Evolutionary conservation across 1,140 invertebrate genomes (phyloP), one percentile per base, ranked within the genome.

Genomic region (Gryllus bimaculatus): DNA sequence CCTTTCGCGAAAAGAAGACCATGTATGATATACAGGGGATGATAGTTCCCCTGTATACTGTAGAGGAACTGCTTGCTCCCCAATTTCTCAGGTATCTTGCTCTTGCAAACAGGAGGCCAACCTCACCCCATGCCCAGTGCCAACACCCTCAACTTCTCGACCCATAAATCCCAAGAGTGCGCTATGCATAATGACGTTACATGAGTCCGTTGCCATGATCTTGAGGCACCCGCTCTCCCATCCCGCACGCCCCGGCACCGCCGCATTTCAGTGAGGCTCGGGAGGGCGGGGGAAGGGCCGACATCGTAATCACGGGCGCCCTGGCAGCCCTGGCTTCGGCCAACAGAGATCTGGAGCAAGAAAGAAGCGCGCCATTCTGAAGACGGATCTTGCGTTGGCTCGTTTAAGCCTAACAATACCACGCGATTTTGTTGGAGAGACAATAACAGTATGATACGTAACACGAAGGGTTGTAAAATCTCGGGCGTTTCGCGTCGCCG

Each of bases 381-480:
- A 66, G 54, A 10, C 10, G 10, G 54, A 66, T n/a, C 2, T 18
- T 66, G 54, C 54, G 54, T 66, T n/a, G n/a, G 54, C 2, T 66
- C 54, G 54, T n/a, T 66, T 66, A 66, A 66, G 54, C 54, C 54
- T 66, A 66, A 66, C 54, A 66, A 66, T 66, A 66, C 54, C 54
- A 66, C 54, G 54, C 54, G 54, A 66, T n/a, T 1, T 66, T 66
- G 54, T 66, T 66, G 54, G 18, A 66, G 54, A 66, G 54, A 66
- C n/a, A 66, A 66, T 66, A 66, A 66, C 54, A 66, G 54, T 66
- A n/a, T 66, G 54, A 66, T n/a, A 66, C 54, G 54, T 66, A 66
- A 66, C 54, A 66, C 54, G 54, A 66, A 66, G 54, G 54, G 54
- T 66, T 66, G 54, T 66, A 66, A 66, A n/a, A 66, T 66, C 54